These are phyloP conservation scores for Brachystomella parvula DNA, from an alignment of 1,140 invertebrate species.

Conservation along the genomic window DNA sequence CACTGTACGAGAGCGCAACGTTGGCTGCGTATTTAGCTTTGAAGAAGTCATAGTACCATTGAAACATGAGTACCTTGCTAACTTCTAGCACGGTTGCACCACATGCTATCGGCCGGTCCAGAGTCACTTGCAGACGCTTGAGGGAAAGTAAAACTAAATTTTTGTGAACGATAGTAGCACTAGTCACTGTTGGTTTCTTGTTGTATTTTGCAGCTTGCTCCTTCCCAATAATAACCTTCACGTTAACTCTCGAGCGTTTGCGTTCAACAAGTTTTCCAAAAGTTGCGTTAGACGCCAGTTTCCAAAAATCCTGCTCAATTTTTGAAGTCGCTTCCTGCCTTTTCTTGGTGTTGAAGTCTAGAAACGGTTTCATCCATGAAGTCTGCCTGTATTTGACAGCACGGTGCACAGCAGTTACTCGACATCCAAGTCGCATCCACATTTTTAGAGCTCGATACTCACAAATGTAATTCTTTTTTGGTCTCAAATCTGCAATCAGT, in stretches of 20 bases:
- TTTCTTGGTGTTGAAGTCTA: conserved; percentile 25
- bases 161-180: conserved; percentile 41
- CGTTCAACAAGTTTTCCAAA: conserved; percentile 48
- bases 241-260: conserved; percentile 40
- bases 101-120: conserved; percentile 44
- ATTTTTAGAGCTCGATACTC: conserved; percentile 15
- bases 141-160: conserved; percentile 42
- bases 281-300: conserved; percentile 42
- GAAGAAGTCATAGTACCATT: conserved; percentile 16
- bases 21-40: neutral
- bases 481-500: conserved; percentile 13
- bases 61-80: conserved; percentile 36
- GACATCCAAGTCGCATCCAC: conserved; percentile 2
- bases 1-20: neutral
- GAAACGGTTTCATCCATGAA: conserved; percentile 1
- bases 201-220: neutral
- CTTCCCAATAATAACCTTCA: conserved; percentile 27
- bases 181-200: conserved; percentile 41
- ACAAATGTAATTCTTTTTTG: conserved; percentile 9
- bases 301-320: conserved; percentile 46
- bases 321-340: conserved; percentile 41
- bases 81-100: conserved; percentile 44
- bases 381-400: conserved; percentile 14
- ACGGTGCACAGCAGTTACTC: neutral
- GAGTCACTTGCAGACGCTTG: conserved; percentile 12